phyloP scores from a whole-genome alignment of 2,888 invertebrate species.

The Acronicta psi region DNA sequence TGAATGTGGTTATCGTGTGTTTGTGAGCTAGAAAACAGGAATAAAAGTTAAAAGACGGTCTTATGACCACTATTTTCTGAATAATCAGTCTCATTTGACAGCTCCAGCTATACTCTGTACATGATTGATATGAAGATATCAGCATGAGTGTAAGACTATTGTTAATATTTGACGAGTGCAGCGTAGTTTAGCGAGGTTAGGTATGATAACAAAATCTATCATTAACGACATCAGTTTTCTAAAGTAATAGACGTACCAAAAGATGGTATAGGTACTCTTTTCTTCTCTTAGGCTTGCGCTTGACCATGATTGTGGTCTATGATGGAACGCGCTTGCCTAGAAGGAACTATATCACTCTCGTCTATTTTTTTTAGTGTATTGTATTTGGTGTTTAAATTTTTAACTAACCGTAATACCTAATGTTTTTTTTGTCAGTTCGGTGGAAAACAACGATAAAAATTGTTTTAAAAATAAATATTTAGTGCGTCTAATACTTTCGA shows the following conservation, averaged over 20 bases:
- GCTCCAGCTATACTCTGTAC: slow-evolving; percentile 37
- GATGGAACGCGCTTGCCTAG: too few species aligned
- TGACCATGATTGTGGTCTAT: too few species aligned
- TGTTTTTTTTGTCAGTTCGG: not conserved
- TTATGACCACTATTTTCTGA: not conserved
- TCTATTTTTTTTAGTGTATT: too few species aligned
- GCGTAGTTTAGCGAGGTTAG: slow-evolving; percentile 51
- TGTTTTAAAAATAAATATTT: not conserved
- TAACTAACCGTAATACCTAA: too few species aligned
- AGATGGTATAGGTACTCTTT: too few species aligned
- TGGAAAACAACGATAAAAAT: not conserved
- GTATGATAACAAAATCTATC: slow-evolving; percentile 46
- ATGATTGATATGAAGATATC: slow-evolving; percentile 59
- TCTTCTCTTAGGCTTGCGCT: too few species aligned
- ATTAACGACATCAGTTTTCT: slow-evolving; percentile 9
- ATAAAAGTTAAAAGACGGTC: not conserved
- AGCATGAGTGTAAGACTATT: slow-evolving; percentile 55
- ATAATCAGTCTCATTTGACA: slow-evolving; percentile 14
- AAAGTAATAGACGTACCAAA: not conserved
- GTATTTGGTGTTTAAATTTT: too few species aligned
- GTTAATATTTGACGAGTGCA: slow-evolving; percentile 57
- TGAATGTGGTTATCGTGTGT: too few species aligned
- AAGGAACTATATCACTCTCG: not conserved
- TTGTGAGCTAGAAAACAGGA: too few species aligned
- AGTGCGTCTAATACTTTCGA: not conserved